Percentiles rank a stretch among this genome's conserved stretches.
Conservation (phyloP, 2,888 invertebrate species). For the Orchestes rusci region DNA sequence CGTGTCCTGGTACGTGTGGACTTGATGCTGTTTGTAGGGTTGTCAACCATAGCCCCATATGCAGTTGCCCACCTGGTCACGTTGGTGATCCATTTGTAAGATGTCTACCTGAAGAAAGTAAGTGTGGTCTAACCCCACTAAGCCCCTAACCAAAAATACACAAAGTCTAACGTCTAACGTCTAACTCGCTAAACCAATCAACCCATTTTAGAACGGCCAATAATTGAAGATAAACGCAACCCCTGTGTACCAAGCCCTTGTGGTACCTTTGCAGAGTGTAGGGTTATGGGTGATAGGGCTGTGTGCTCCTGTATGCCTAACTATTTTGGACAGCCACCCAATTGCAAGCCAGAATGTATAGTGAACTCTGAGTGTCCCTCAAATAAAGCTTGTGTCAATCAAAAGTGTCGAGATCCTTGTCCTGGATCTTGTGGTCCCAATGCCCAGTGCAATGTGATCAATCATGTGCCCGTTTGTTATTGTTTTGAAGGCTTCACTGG, state of each 20-base stretch:
- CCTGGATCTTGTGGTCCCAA: constrained; percentile 68
- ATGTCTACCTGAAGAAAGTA: constrained; percentile 59
- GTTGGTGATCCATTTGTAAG: constrained; percentile 72
- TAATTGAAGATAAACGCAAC: constrained; percentile 39
- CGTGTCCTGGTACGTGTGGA: constrained; percentile 71
- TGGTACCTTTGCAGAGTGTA: constrained; percentile 70
- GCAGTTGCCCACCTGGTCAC: constrained; percentile 62
- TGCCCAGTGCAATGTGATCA: constrained; percentile 61
- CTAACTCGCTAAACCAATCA: constrained; percentile 27
- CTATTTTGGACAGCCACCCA: constrained; percentile 72
- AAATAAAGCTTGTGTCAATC: constrained; percentile 63
- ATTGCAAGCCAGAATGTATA: constrained; percentile 69
- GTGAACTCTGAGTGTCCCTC: constrained; percentile 66
- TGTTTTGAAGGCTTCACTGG: constrained; percentile 66
- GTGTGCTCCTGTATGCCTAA: constrained; percentile 68
- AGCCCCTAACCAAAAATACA: constrained; percentile 3
- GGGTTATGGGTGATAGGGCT: constrained; percentile 57
- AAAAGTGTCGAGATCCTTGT: constrained; percentile 67
- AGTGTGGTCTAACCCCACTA: constrained; percentile 34
- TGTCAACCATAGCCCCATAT: constrained; percentile 72
- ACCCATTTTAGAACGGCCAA: constrained; percentile 37
- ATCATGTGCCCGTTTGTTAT: constrained; percentile 66
- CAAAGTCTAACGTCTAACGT: no score
- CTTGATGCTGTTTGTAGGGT: constrained; percentile 71
- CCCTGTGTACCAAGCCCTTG: constrained; percentile 68